Percentiles rank a stretch among this genome's conserved stretches.
These are phyloP conservation scores for Leptoteleia sp. DNA, from an alignment of 1,140 invertebrate genomes.

Conservation along the genomic window DNA sequence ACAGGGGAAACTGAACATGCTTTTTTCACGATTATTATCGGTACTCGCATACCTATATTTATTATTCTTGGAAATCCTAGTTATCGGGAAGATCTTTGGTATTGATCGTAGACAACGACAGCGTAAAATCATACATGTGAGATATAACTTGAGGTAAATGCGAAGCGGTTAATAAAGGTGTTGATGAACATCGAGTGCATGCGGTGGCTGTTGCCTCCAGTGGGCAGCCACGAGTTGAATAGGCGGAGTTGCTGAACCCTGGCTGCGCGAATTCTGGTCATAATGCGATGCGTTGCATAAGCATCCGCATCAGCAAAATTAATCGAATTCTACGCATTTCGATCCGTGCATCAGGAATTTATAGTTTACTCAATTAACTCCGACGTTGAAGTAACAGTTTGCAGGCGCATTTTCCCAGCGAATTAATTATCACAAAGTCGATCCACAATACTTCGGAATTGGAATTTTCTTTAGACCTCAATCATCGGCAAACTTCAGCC, in stretches of 20 bases:
- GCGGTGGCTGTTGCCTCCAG: slow-evolving; percentile 19
- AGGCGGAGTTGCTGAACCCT: slow-evolving; percentile 38
- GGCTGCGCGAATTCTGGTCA: slow-evolving; percentile 55
- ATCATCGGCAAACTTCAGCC: not conserved
- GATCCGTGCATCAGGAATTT: slow-evolving; percentile 59
- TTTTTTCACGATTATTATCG: too few relatives aligned
- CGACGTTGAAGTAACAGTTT: not conserved
- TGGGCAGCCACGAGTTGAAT: slow-evolving; percentile 44
- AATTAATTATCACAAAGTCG: slow-evolving; percentile 44
- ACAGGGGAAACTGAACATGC: too few relatives aligned
- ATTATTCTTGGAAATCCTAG: too few relatives aligned
- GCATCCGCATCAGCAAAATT: slow-evolving; percentile 60
- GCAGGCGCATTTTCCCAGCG: slow-evolving; percentile 39
- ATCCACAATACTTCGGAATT: slow-evolving; percentile 9
- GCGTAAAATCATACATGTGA: slow-evolving; percentile 15
- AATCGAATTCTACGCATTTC: slow-evolving; percentile 66
- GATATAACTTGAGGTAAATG: slow-evolving; percentile 53
- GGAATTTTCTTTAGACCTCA: slow-evolving; percentile 6
- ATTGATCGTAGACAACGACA: slow-evolving; percentile 17
- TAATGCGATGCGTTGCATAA: slow-evolving; percentile 63
- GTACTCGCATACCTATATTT: too few relatives aligned
- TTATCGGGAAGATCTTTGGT: too few relatives aligned
- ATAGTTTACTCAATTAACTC: slow-evolving; percentile 58
- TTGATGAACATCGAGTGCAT: slow-evolving; percentile 42
- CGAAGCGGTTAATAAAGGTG: slow-evolving; percentile 54